Evolutionary conservation across 2,113 vertebrate genomes (phyloP).

Genomic region (Pandion haliaetus): DNA sequence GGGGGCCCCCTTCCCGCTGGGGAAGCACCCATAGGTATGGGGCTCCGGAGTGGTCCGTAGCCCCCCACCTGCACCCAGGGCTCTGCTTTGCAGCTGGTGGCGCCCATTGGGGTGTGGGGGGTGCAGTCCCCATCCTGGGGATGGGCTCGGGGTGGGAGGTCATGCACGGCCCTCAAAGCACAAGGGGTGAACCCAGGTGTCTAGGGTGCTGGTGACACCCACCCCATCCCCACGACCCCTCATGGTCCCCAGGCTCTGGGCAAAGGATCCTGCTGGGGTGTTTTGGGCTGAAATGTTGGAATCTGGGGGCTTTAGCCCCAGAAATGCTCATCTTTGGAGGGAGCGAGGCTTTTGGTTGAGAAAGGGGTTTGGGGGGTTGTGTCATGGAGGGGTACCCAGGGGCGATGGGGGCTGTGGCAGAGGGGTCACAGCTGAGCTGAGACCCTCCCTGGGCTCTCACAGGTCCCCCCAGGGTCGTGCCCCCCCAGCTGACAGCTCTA

Average conservation of each 20-base stretch:
- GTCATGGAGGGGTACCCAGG: accelerated
- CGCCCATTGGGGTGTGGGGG: background rate
- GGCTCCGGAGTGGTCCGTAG: too few species aligned
- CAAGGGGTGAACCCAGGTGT: background rate
- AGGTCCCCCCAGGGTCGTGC: background rate
- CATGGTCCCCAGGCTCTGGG: background rate
- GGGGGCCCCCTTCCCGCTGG: background rate
- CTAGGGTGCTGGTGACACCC: background rate
- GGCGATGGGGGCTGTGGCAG: background rate
- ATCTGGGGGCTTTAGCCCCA: background rate
- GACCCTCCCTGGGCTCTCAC: background rate
- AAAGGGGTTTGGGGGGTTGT: background rate
- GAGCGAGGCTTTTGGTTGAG: background rate
- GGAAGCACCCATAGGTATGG: background rate
- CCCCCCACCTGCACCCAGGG: background rate
- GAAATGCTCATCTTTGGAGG: background rate
- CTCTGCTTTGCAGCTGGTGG: background rate
- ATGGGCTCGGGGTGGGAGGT: background rate
- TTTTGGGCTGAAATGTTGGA: background rate
- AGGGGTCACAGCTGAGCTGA: background rate
- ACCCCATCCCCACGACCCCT: background rate
- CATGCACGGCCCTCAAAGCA: accelerated
- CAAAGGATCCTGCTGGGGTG: background rate
- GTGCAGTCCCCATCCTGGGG: background rate
- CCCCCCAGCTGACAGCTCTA: background rate